Base-by-base conservation (phyloP, 2,113 vertebrate species). In the Salvelinus fontinalis region DNA sequence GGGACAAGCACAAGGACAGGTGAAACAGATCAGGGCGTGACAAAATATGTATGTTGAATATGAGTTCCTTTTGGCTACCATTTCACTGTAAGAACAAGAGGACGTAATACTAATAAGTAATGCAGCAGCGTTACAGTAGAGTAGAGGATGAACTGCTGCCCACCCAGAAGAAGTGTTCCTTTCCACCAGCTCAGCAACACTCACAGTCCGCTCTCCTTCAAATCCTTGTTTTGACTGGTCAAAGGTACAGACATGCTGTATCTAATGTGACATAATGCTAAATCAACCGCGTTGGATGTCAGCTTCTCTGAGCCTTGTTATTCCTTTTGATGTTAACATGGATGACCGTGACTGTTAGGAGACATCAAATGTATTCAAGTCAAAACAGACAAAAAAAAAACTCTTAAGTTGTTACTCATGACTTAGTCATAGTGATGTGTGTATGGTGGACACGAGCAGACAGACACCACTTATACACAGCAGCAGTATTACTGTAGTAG, bases 331-430 rank as follows among this genome's bases (percentile, higher is more conserved):
- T 64, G 16, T 20, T 9, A 70, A 70, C 20, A 48, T 2, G 13
- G 68, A 67, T 67, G 62, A 60, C 73, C 44, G 54, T n/a, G 49
- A 70, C 65, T 54, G 26, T 70, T 67, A 51, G 12, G 51, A 60
- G 29, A 26, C 20, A 31, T 70, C 67, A 4, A 72, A 79, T 57
- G 64, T 11, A 11, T 34, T 13, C 24, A 27, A 31, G 27, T 6
- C 18, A 57, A 57, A 57, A 57, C 4, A 14, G 9, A 44, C 9
- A 2, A 11, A 44, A 12, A 44, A 44, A 8, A 2, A 0, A 0
- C 31, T 16, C 18, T 57, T 57, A 57, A 57, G 54, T 2, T n/a
- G 62, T 64, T 8, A n/a, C 22, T 24, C 62, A 24, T 44, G 9
- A n/a, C 20, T n/a, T 64, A 64, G 62, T 64, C 22, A 64, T 64